Evolutionary conservation across 2,888 invertebrate genomes (phyloP).

Genomic region (Onthophagus sagittarius): DNA sequence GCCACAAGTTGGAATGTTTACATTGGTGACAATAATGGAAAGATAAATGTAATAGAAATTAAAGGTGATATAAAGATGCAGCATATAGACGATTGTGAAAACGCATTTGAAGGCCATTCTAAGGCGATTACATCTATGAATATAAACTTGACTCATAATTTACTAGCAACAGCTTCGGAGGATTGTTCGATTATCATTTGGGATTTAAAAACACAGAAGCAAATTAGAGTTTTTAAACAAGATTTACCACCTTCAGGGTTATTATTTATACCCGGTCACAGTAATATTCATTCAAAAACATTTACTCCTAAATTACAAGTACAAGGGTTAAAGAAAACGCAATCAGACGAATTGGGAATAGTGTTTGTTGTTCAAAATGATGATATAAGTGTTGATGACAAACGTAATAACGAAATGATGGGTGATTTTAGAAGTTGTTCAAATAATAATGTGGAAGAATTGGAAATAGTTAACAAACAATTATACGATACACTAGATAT

Average conservation of each 20-base stretch:
- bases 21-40: constrained; percentile 70
- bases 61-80: constrained; percentile 57
- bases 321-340: constrained; percentile 61
- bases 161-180: constrained; percentile 71
- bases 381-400: constrained; percentile 37
- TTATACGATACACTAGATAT: constrained; percentile 50
- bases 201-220: constrained; percentile 75
- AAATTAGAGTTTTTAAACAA: constrained; percentile 64
- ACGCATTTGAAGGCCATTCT: constrained; percentile 64
- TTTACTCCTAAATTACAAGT: constrained; percentile 57
- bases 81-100: constrained; percentile 56
- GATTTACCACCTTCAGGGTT: constrained; percentile 75
- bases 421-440: background rate
- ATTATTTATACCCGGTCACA: constrained; percentile 58
- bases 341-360: constrained; percentile 53
- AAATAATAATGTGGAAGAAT: background rate
- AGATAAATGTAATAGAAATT: constrained; percentile 58
- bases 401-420: constrained; percentile 24
- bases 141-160: constrained; percentile 66
- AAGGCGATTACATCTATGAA: constrained; percentile 67
- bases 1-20: constrained; percentile 66
- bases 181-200: constrained; percentile 75
- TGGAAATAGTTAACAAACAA: constrained; percentile 54
- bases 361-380: constrained; percentile 51
- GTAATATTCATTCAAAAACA: constrained; percentile 58